Base-by-base conservation (phyloP, 2,113 vertebrate species). In the Labeo catla region DNA sequence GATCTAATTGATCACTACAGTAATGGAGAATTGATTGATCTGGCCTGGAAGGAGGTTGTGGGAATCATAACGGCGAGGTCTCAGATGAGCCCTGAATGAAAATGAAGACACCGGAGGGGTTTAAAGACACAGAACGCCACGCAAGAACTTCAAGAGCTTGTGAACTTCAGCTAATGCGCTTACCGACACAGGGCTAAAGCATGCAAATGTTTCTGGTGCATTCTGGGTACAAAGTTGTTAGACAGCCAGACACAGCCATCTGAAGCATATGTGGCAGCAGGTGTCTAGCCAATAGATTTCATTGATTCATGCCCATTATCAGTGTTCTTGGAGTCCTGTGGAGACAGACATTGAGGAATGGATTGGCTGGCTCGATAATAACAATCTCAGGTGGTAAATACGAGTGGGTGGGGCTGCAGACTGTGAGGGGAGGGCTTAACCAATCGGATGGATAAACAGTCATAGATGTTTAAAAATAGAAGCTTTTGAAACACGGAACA, bases 1-100 rank as follows among this genome's bases (percentile, higher is more conserved):
- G 50, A 65, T 86, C 83, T 88, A 91, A 95, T 93, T 93, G 92
- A 93, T 93, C 86, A 92, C 88, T 92, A 91, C 89, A 86, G 90
- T 94, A 94, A 94, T 93, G 92, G 91, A 89, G 88, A 92, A 94
- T 93, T 92, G 93, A 95, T 93, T 94, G 90, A 94, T 93, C 89
- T 88, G 90, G 83, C 90, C 90, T 91, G 88, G 79, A 65, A 68
- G 88, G 23, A 86, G 86, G 86, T 57, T 76, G 86, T 90, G 91
- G 90, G 92, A 91, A 92, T 87, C 87, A 89, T 78, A 65, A 0
- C 34, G 80, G 76, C 57, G 76, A 88, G 86, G 83, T 87, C 79
- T 91, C 74, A 13, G 87, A 91, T 88, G 86, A 87, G 85, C 84
- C 52, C 9, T 8, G 89, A 93, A 90, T 91, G 76, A 72, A 28